These are phyloP conservation scores for Capreolus pygargus DNA, from an alignment of 2,113 vertebrate species.

Conservation along the genomic window DNA sequence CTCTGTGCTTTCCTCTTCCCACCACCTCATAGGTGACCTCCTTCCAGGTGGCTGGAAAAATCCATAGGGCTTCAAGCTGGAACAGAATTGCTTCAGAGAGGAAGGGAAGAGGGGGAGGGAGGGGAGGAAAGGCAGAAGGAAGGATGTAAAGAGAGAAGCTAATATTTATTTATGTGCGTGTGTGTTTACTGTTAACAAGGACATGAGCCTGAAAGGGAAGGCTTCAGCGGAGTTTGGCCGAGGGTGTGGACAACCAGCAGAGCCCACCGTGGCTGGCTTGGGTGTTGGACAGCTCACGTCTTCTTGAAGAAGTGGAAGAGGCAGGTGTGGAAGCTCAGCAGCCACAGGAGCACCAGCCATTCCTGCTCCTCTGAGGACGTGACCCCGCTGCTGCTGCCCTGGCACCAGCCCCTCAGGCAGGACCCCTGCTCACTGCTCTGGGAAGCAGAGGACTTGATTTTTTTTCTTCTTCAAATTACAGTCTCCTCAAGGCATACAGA, in stretches of 20 bases:
- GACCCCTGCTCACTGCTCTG: too few species aligned
- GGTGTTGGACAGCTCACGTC: fast-evolving
- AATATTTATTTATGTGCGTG: background rate
- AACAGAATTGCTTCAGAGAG: background rate
- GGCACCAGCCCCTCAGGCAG: background rate
- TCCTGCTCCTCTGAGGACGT: background rate
- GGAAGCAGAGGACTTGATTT: background rate
- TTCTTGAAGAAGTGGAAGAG: background rate
- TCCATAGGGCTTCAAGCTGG: background rate
- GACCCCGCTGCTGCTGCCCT: too few species aligned
- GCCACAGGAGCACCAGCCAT: background rate
- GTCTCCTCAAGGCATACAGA: background rate
- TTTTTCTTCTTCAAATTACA: background rate
- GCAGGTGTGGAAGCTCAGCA: background rate
- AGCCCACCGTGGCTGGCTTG: background rate
- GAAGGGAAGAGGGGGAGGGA: background rate
- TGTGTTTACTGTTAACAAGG: background rate
- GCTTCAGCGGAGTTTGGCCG: too few species aligned
- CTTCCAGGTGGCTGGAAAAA: background rate
- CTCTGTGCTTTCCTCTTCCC: background rate
- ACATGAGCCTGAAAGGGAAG: background rate
- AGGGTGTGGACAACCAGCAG: background rate
- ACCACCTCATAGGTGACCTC: background rate
- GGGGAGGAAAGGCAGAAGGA: too few species aligned
- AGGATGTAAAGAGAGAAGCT: background rate